Evolutionary conservation across 2,888 invertebrate species (phyloP).

Genomic region (Spicauda simplicius): DNA sequence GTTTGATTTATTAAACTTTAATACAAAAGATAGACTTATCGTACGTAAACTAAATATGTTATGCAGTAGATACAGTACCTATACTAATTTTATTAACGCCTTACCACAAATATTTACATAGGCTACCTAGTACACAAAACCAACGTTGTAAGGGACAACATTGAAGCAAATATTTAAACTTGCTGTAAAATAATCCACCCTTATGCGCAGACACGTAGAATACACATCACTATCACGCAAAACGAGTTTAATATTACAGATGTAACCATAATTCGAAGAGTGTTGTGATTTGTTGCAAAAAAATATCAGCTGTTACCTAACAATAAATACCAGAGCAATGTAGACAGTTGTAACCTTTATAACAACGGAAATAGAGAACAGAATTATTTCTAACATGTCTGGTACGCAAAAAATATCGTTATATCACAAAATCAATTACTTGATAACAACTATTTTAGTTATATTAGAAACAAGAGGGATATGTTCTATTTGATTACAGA

Average conservation of each 20-base stretch:
- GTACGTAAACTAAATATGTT: too few species aligned
- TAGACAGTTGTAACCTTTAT: not conserved
- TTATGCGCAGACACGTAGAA: not conserved
- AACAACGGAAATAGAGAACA: not conserved
- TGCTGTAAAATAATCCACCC: not conserved
- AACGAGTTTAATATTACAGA: not conserved
- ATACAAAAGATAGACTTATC: too few species aligned
- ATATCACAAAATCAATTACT: constrained; percentile 24
- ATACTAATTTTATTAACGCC: too few species aligned
- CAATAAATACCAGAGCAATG: not conserved
- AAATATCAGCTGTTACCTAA: not conserved
- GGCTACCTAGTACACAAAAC: not conserved
- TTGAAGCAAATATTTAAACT: not conserved
- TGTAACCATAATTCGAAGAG: not conserved
- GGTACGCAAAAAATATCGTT: not conserved
- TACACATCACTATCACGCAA: not conserved
- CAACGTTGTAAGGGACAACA: not conserved
- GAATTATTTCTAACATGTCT: not conserved
- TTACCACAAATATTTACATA: not conserved
- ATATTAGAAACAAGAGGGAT: constrained; percentile 21
- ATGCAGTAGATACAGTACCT: too few species aligned
- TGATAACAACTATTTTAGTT: constrained; percentile 23
- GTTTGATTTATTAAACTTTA: too few species aligned
- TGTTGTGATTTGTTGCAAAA: not conserved
- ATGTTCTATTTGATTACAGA: constrained; percentile 24